Evolutionary conservation across 2,797 vertebrate genomes (phyloP).

Genomic region (Sorex maritimensis): DNA sequence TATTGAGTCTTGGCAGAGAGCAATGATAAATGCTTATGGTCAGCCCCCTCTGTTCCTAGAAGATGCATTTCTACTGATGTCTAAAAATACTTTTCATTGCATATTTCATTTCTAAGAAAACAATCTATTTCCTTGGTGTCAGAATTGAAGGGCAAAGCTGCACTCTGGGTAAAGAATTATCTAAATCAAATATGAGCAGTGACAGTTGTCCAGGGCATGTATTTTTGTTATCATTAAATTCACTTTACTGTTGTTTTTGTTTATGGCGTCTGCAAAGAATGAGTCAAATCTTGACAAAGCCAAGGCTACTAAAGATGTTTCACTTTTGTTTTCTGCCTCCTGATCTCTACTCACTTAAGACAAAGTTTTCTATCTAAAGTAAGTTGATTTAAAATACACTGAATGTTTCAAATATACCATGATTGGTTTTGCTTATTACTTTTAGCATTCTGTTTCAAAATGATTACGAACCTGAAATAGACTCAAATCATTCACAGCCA

Average conservation of each 20-base stretch:
- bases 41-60: conserved; percentile 21
- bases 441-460: conserved; percentile 33
- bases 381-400: conserved; percentile 56
- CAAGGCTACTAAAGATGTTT: conserved; percentile 18
- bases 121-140: conserved; percentile 62
- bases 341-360: conserved; percentile 19
- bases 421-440: conserved; percentile 37
- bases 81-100: conserved; percentile 66
- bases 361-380: conserved; percentile 53
- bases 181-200: conserved; percentile 63
- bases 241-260: conserved; percentile 54
- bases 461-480: conserved; percentile 9
- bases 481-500: not conserved
- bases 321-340: conserved; percentile 42
- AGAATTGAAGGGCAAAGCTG: conserved; percentile 76
- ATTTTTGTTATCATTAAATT: conserved; percentile 67
- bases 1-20: conserved; percentile 65
- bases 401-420: not conserved
- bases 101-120: conserved; percentile 74
- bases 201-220: conserved; percentile 50
- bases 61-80: conserved; percentile 55
- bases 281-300: not conserved
- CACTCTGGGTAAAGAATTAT: conserved; percentile 50
- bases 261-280: conserved; percentile 45
- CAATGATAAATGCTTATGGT: conserved; percentile 55